phyloP scores from a whole-genome alignment of 2,888 invertebrate species.

The Limnephilus marmoratus region DNA sequence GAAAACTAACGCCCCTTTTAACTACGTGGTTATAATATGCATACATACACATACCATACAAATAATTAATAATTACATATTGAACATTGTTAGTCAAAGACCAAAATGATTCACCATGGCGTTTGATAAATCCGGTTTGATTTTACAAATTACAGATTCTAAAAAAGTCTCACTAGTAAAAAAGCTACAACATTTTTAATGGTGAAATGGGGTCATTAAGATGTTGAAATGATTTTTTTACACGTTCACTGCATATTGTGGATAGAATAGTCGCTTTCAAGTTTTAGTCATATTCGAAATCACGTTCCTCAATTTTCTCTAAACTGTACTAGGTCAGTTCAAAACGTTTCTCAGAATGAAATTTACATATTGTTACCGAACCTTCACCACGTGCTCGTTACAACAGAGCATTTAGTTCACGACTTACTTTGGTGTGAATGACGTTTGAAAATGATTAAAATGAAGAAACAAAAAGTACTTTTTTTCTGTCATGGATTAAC shows the following conservation, averaged over 20 bases:
- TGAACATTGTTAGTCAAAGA: background rate
- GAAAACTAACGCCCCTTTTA: background rate
- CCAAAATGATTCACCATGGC: background rate
- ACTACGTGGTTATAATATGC: background rate
- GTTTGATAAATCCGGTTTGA: constrained; percentile 2
- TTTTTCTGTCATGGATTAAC: too few species aligned
- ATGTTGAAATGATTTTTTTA: background rate
- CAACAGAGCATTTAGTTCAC: background rate
- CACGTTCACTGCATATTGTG: background rate
- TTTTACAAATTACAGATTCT: background rate
- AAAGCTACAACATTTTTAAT: background rate
- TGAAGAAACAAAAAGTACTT: too few species aligned
- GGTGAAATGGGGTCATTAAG: background rate
- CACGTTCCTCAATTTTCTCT: constrained; percentile 4
- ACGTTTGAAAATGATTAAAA: background rate
- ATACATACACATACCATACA: background rate
- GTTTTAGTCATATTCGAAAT: background rate
- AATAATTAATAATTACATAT: background rate
- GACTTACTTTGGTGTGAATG: background rate
- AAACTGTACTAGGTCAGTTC: constrained; percentile 17
- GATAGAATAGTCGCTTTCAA: too few species aligned
- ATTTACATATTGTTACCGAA: background rate
- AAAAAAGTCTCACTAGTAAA: background rate
- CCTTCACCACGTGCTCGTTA: background rate
- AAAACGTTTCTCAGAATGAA: background rate